Percentiles rank a stretch among this genome's conserved stretches.
Conservation (phyloP, 1,140 invertebrate genomes). For the Dreissena rostriformis region DNA sequence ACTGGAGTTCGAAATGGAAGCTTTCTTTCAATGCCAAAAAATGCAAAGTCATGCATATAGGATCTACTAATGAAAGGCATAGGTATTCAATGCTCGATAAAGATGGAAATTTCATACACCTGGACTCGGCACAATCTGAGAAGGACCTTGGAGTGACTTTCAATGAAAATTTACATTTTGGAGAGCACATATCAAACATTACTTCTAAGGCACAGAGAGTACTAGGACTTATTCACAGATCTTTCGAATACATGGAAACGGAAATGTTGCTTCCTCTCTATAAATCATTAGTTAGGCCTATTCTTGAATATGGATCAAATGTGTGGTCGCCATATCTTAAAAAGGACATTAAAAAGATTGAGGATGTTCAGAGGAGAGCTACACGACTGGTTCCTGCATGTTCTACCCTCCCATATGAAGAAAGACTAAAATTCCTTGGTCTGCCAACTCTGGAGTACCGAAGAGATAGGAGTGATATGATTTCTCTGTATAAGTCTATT, state of each 20-base stretch:
- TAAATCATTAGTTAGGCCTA: not conserved
- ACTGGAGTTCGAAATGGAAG: no score
- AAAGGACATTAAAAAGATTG: not conserved
- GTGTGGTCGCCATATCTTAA: not conserved
- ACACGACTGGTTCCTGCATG: not conserved
- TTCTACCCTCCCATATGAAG: not conserved
- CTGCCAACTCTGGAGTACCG: no score
- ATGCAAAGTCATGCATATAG: no score
- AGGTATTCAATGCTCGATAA: no score
- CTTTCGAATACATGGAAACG: constrained; percentile 1
- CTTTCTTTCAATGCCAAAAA: no score
- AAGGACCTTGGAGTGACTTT: not conserved
- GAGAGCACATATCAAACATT: not conserved
- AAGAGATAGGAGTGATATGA: no score
- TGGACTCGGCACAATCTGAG: not conserved
- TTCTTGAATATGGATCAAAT: not conserved
- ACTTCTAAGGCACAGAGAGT: not conserved
- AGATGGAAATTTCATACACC: no score
- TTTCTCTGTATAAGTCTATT: no score
- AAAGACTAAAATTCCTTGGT: no score
- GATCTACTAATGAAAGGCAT: no score
- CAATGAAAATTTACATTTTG: constrained; percentile 1
- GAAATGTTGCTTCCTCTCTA: not conserved
- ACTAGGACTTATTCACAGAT: not conserved
- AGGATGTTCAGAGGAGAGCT: not conserved